Evolutionary conservation across 1,140 invertebrate genomes (phyloP), one percentile per base, ranked within the genome.

Genomic region (Antheraea pernyi): DNA sequence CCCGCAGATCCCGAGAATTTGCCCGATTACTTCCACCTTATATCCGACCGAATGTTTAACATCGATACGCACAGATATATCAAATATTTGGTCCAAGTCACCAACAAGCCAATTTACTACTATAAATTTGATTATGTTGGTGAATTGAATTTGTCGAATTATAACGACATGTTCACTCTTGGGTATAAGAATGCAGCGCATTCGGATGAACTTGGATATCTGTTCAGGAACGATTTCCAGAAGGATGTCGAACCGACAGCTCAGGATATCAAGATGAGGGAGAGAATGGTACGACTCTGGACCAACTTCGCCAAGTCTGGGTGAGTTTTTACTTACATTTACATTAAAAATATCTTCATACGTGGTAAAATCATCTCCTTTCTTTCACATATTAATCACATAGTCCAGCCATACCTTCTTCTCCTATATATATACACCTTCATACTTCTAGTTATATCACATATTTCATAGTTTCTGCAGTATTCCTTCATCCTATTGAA

Each of bases 241-340:
- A 82, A 82, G 18, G 77, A 79, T 16, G 78, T 89, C 19, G 79
- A 82, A 59, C 74, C 81, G 0, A 84, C 82, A 5, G 68, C 80
- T n/a, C 73, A 83, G 65, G 86, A 89, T 73, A n/a, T 81, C 19
- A 83, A 83, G 68, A 82, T 85, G 69, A 82, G 89, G 61, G 84
- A 92, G 68, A 79, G 86, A 65, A 89, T 94, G 80, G 74, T 93
- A 7, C 74, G 85, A 19, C 76, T 94, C 59, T 94, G 93, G 93
- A 93, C 93, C 3, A 93, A 94, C 76, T 94, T 94, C 68, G 93
- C 93, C 65, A 93, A 93, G 81, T 77, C 80, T 73, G 91, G 93
- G 93, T 93, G 78, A 89, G 85, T 81, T 42, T 79, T 82, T 30
- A 74, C 82, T 42, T 42, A 42, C 7, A 3, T 4, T 42, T 42